Evolutionary conservation across 2,113 vertebrate species (phyloP), one percentile per base, ranked within the genome.

Genomic region (Limnothrissa miodon): DNA sequence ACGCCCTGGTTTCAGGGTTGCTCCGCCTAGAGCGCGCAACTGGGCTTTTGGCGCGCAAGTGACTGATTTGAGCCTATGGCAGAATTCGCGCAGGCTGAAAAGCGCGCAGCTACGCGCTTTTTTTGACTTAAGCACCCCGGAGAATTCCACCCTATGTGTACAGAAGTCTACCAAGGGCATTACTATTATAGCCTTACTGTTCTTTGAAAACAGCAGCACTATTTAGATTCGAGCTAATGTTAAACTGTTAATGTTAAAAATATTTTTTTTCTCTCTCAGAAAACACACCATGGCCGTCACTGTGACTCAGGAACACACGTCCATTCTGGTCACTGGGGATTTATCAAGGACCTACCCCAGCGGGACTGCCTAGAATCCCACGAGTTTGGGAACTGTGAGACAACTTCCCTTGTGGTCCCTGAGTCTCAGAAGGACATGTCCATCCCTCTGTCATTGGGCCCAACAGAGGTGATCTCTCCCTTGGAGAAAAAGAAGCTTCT

Each of bases 401-500:
- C 89, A 5, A 17, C 88, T 7, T 78, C 87, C 79, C 93, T 90
- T 0, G 3, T 93, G 45, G 92, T 92, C 86, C 94, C 92, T 39
- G 90, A 83, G 89, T 94, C 46, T 85, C 92, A 81, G 90, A 93
- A 85, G 91, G 85, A 86, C 21, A 83, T 84, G 29, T 39, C 44
- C n/a, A 80, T 79, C 15, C 39, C 84, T 79, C 82, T 83, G 46
- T 91, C 62, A 90, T 93, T 11, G 92, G 93, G 78, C 78, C 80
- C 82, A 0, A 10, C 83, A 6, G 94, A 94, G 86, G 95, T 97
- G 88, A 97, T 98, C 92, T 99, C 97, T 0, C 97, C 97, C 0
- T 90, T 99, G 90, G 97, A 97, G 92, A 98, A 98, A 83, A 99
- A 99, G 88, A 98, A 99, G 87, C 93, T 97, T 25, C 84, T 97